Percentiles rank a stretch among this genome's conserved stretches.
Evolutionary conservation across 2,113 vertebrate genomes (phyloP).

Genomic region (Tragelaphus scriptus): DNA sequence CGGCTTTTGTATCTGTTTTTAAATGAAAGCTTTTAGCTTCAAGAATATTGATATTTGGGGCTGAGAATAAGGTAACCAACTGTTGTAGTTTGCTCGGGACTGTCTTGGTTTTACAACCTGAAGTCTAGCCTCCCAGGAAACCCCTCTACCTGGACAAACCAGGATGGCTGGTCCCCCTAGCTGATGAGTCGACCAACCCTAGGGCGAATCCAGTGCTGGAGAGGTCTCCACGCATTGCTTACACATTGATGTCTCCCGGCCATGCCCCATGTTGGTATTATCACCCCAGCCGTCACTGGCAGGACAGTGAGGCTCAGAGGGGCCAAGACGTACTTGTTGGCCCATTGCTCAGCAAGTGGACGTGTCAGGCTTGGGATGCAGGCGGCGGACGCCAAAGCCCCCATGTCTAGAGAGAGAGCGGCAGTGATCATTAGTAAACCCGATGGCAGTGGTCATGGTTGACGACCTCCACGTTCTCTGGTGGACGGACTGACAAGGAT

Average conservation of each 20-base stretch:
- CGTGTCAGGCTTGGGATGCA: background rate
- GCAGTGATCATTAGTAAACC: background rate
- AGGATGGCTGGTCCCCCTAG: background rate
- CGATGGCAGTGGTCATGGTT: fast-evolving
- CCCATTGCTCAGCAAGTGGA: background rate
- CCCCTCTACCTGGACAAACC: background rate
- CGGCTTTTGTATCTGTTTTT: background rate
- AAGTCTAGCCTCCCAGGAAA: background rate
- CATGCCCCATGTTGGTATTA: background rate
- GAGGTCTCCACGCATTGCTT: background rate
- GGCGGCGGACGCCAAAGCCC: fast-evolving
- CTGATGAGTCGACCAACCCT: background rate
- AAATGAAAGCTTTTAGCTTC: background rate
- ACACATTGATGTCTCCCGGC: background rate
- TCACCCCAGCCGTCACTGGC: background rate
- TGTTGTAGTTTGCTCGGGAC: background rate
- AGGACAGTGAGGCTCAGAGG: background rate
- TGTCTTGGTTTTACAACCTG: background rate
- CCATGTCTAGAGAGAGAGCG: background rate
- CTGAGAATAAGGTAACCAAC: background rate
- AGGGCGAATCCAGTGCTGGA: background rate
- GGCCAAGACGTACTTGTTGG: background rate
- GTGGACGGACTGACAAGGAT: background rate
- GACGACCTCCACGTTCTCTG: background rate
- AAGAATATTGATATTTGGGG: background rate